These are phyloP conservation scores for Manduca sexta DNA, from an alignment of 1,140 invertebrate genomes.

Conservation along the genomic window DNA sequence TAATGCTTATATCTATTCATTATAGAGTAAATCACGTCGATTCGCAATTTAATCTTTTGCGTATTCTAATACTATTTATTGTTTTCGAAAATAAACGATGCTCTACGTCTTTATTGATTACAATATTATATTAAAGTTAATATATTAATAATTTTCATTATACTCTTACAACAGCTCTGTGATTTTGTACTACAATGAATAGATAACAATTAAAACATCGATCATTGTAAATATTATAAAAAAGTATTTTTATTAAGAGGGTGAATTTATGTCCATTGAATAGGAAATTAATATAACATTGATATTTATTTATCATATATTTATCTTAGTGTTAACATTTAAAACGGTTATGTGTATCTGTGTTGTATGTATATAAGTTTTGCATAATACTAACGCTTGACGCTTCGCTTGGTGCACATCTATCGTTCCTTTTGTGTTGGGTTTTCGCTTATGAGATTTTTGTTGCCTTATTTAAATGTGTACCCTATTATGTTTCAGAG, in stretches of 20 bases:
- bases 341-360: slow-evolving; percentile 41
- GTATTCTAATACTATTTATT: too few relatives aligned
- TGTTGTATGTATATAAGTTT: slow-evolving; percentile 41
- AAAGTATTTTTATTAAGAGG: slow-evolving; percentile 37
- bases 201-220: background rate
- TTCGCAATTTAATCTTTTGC: too few relatives aligned
- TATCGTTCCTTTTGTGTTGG: slow-evolving; percentile 41
- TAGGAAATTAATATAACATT: slow-evolving; percentile 30
- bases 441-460: slow-evolving; percentile 36
- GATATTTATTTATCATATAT: slow-evolving; percentile 45
- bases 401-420: slow-evolving; percentile 47
- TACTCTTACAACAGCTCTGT: too few relatives aligned
- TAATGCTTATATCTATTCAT: too few relatives aligned
- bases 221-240: slow-evolving; percentile 24
- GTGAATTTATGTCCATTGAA: slow-evolving; percentile 43
- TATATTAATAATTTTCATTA: too few relatives aligned
- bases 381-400: slow-evolving; percentile 39
- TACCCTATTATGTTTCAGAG: slow-evolving; percentile 80
- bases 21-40: too few relatives aligned
- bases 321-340: slow-evolving; percentile 35
- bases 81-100: too few relatives aligned
- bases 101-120: too few relatives aligned
- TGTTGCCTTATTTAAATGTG: slow-evolving; percentile 57
- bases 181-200: too few relatives aligned
- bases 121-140: too few relatives aligned